These are phyloP conservation scores for Parascotia fuliginaria DNA, from an alignment of 2,888 invertebrate genomes.

Conservation along the genomic window DNA sequence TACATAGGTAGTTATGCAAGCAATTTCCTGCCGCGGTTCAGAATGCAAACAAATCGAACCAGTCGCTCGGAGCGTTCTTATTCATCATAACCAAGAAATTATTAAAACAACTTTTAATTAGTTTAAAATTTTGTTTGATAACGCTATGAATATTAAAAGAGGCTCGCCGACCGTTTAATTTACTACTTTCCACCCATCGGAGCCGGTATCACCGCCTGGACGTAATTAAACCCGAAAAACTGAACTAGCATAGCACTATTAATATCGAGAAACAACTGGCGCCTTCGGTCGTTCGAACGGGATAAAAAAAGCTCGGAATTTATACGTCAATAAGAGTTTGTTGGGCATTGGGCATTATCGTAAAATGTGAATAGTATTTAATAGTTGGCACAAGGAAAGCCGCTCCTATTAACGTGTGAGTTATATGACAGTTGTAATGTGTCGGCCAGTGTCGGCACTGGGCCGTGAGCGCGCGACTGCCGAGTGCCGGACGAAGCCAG, in stretches of 20 bases:
- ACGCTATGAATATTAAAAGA: conserved; percentile 82
- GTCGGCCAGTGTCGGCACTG: conserved; percentile 51
- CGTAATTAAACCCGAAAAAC: conserved; percentile 79
- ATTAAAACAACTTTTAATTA: conserved; percentile 80
- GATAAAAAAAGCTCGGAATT: conserved; percentile 70
- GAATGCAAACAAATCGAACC: conserved; percentile 62
- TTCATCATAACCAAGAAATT: conserved; percentile 60
- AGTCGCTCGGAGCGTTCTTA: conserved; percentile 47
- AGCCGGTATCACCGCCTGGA: conserved; percentile 54
- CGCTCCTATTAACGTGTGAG: conserved; percentile 79
- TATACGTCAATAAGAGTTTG: conserved; percentile 82
- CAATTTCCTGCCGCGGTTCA: conserved; percentile 49
- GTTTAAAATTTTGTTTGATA: conserved; percentile 82
- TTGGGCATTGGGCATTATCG: conserved; percentile 78
- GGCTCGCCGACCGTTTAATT: conserved; percentile 78
- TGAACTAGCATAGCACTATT: conserved; percentile 75
- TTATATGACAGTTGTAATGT: conserved; percentile 77
- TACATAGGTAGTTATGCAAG: conserved; percentile 21
- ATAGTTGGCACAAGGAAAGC: conserved; percentile 80
- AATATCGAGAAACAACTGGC: conserved; percentile 79
- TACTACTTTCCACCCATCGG: conserved; percentile 69
- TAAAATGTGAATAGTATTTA: conserved; percentile 81
- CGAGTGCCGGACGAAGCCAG: conserved; percentile 7
- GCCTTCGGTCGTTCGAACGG: conserved; percentile 71
- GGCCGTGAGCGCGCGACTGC: conserved; percentile 14